Evolutionary conservation across 2,888 invertebrate genomes (phyloP), one percentile per base, ranked within the genome.

Genomic region (Aphidius colemani): DNA sequence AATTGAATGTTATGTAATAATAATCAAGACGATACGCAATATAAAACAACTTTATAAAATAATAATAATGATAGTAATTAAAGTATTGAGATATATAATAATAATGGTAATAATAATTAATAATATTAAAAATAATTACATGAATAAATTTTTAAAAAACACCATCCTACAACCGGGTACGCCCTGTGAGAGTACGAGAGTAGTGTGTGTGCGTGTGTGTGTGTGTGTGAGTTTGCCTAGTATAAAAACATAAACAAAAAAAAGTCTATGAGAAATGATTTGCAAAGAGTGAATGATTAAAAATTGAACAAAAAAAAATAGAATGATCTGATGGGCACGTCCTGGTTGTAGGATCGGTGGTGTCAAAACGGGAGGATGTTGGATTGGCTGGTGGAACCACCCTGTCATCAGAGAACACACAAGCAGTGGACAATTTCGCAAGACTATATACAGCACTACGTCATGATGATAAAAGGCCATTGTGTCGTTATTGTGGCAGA

Each of bases 401-500:
- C 11, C 48, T 71, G 67, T 70, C 66, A 64, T 68, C 68, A 67
- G 71, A 73, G 69, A 68, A 71, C 59, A 66, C 78, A 66, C 79
- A 79, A 69, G 74, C 74, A 67, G 78, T 78, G 70, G 80, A 81
- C 72, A 81, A 77, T 78, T 80, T 80, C 70, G 80, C 81, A 68
- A 73, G 81, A 75, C 77, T 82, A 67, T 82, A 82, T 76, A 76
- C 79, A 67, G 79, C 78, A 61, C 75, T 81, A 69, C 75, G 80
- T 55, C 78, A 75, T 70, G 81, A 82, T 66, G 82, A 82, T 68
- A 72, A 77, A 83, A 85, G 88, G 82, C 88, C 89, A 79, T 85
- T 88, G 82, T 89, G 89, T 82, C 88, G 88, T 73, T 87, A 88
- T 84, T 89, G 89, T 85, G 88, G 88, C 80, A 86, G 88, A 81